A percentile compares a stretch with the other conserved stretches of the same genome.
Evolutionary conservation across 2,113 vertebrate genomes (phyloP).

Genomic region (Psammodynastes pulverulentus): DNA sequence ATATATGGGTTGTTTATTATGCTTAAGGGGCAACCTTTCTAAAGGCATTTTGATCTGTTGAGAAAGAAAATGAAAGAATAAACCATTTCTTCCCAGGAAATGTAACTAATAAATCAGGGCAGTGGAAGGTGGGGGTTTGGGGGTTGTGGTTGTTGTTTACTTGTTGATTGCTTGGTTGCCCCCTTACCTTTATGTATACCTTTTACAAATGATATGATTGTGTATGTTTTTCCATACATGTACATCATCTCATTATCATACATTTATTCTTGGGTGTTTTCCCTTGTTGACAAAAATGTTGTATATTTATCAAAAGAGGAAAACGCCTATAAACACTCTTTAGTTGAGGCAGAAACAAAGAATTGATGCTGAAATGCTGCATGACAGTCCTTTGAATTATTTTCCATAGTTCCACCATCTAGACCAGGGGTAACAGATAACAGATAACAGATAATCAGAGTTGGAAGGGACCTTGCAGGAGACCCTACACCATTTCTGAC

Average conservation of each 20-base stretch:
- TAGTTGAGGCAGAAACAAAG: not conserved
- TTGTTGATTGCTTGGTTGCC: not conserved
- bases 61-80: not conserved
- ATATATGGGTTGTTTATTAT: not conserved
- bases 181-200: not conserved
- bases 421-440: too few species aligned
- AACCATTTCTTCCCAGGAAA: not conserved
- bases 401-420: not conserved
- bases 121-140: not conserved
- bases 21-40: not conserved
- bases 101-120: not conserved
- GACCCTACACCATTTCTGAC: too few species aligned
- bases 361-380: not conserved
- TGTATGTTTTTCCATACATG: not conserved
- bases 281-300: not conserved
- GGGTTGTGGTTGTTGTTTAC: not conserved
- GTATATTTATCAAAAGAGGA: not conserved
- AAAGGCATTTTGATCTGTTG: not conserved
- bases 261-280: not conserved
- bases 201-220: not conserved
- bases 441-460: too few species aligned
- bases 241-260: not conserved
- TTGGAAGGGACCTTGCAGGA: too few species aligned
- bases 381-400: not conserved
- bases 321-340: not conserved